These are phyloP conservation scores for Elgaria multicarinata DNA, from an alignment of 2,113 vertebrate genomes.

Conservation along the genomic window DNA sequence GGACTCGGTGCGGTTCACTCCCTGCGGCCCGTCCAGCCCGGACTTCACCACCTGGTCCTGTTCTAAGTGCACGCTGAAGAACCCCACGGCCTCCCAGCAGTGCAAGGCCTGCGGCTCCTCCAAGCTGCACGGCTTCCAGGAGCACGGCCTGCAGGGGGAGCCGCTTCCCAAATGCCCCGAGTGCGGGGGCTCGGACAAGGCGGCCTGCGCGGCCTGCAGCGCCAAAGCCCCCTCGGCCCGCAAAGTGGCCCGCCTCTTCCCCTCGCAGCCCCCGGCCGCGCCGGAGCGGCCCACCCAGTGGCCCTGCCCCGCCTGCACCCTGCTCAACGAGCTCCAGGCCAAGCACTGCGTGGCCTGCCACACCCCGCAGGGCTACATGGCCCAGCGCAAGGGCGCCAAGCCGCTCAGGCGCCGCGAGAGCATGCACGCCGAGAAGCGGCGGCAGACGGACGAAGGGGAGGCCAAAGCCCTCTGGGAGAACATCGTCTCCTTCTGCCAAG, in stretches of 20 bases:
- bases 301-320: conserved; percentile 93
- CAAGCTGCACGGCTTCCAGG: conserved; percentile 96
- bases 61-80: conserved; percentile 93
- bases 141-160: conserved; percentile 69
- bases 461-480: conserved; percentile 98
- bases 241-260: conserved; percentile 79
- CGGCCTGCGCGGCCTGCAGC: conserved; percentile 66
- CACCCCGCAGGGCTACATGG: conserved; percentile 90
- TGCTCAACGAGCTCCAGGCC: conserved; percentile 87
- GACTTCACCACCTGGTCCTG: conserved; percentile 97
- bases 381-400: conserved; percentile 82
- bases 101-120: conserved; percentile 92
- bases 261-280: conserved; percentile 36
- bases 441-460: conserved; percentile 93
- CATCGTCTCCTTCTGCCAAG: conserved; percentile 94
- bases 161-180: conserved; percentile 73
- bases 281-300: conserved; percentile 82
- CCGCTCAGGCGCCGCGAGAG: conserved; percentile 92
- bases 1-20: conserved; percentile 91
- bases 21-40: conserved; percentile 91
- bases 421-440: conserved; percentile 91
- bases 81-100: conserved; percentile 85
- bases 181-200: conserved; percentile 71
- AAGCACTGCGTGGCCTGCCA: conserved; percentile 94
- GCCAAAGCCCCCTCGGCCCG: conserved; percentile 66